These are phyloP conservation scores for Proteles cristata DNA, from an alignment of 2,113 vertebrate species.

Conservation along the genomic window DNA sequence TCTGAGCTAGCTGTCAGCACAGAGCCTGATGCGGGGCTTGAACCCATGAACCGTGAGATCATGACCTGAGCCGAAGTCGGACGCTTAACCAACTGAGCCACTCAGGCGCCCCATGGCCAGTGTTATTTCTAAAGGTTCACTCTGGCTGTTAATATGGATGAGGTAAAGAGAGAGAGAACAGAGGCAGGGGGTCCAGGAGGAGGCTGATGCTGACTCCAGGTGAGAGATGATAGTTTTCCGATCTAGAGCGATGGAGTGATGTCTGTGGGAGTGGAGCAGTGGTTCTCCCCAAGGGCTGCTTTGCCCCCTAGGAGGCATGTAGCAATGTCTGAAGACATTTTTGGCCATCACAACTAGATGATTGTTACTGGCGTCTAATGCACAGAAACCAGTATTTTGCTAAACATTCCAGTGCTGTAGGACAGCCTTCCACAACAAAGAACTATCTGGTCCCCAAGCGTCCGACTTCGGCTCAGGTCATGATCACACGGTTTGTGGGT, in stretches of 20 bases:
- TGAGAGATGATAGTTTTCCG: neutral
- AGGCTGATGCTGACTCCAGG: neutral
- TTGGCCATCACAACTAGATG: neutral
- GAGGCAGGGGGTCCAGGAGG: neutral
- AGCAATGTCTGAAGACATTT: neutral
- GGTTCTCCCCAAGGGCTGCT: neutral
- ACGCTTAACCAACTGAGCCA: too few species aligned
- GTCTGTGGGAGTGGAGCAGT: neutral
- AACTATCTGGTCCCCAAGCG: neutral
- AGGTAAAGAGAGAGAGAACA: neutral
- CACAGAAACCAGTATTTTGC: neutral
- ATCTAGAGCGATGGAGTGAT: neutral
- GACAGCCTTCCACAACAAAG: neutral
- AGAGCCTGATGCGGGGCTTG: too few species aligned
- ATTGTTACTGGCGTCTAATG: neutral
- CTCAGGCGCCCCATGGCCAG: neutral
- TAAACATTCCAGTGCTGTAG: neutral
- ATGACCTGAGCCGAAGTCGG: too few species aligned
- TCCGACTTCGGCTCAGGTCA: too few species aligned
- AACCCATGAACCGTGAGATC: too few species aligned
- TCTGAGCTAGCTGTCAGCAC: too few species aligned
- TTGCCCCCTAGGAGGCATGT: neutral
- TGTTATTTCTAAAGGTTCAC: neutral
- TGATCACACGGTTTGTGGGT: too few species aligned
- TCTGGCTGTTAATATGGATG: neutral